Conservation (phyloP, 2,888 invertebrate genomes). For the Nephrotoma flavescens region DNA sequence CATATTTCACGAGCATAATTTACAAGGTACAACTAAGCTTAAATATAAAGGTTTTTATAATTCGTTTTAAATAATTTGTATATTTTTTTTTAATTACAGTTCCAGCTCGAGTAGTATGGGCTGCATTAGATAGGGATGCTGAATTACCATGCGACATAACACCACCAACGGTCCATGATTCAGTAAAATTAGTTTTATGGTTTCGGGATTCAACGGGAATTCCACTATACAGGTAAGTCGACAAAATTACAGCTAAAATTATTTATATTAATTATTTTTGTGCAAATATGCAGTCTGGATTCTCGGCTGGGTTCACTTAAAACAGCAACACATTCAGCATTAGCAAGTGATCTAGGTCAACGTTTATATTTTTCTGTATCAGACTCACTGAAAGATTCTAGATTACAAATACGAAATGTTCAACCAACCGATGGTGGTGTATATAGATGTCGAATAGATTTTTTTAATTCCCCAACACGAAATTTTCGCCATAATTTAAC, state of each 20-base stretch:
- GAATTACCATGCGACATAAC: conserved; percentile 73
- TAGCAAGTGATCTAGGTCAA: conserved; percentile 61
- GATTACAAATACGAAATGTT: conserved; percentile 58
- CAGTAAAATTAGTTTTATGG: conserved; percentile 76
- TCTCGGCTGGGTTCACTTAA: conserved; percentile 55
- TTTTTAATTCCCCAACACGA: conserved; percentile 73
- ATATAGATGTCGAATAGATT: conserved; percentile 80
- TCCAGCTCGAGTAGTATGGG: conserved; percentile 56
- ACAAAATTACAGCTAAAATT: neutral
- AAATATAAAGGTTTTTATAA: no score
- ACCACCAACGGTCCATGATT: conserved; percentile 51
- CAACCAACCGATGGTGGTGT: conserved; percentile 62
- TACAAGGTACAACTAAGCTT: no score
- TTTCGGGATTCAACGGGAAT: conserved; percentile 74
- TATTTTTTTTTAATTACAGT: conserved; percentile 36
- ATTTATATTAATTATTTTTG: neutral
- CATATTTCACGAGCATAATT: no score
- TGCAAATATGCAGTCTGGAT: conserved; percentile 45
- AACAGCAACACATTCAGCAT: conserved; percentile 56
- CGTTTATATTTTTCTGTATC: conserved; percentile 59
- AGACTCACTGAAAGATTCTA: conserved; percentile 56
- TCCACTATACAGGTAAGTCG: conserved; percentile 69
- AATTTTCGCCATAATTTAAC: conserved; percentile 77
- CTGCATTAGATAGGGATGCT: conserved; percentile 57
- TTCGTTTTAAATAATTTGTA: no score